Percentiles rank a stretch among this genome's conserved stretches.
Conservation (phyloP, 2,888 invertebrate genomes). For the Fabriciana adippe region DNA sequence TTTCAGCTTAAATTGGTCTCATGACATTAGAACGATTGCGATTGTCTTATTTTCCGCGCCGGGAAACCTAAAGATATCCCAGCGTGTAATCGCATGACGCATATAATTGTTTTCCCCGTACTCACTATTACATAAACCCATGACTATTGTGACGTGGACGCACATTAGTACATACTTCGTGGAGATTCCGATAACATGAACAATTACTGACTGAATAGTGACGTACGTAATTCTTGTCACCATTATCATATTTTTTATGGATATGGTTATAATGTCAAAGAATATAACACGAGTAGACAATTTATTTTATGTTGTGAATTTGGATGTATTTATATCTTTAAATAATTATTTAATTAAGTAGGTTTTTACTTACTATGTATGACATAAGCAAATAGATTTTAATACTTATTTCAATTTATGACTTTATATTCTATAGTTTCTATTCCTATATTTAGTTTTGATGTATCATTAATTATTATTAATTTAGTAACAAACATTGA, state of each 20-base stretch:
- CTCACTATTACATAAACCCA: constrained; percentile 7
- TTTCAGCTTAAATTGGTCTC: background rate
- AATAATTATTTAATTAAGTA: no score
- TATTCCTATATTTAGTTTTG: no score
- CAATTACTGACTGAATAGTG: constrained; percentile 18
- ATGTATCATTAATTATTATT: no score
- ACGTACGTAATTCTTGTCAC: constrained; percentile 11
- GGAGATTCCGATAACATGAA: constrained; percentile 21
- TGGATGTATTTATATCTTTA: no score
- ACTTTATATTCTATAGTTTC: no score
- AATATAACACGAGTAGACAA: no score
- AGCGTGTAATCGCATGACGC: constrained; percentile 19
- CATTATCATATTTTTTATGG: background rate
- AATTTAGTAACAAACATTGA: no score
- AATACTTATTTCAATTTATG: no score
- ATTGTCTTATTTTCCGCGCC: constrained; percentile 16
- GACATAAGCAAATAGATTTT: no score
- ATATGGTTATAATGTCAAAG: no score
- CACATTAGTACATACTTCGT: background rate
- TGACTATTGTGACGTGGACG: constrained; percentile 22
- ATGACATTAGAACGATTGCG: background rate
- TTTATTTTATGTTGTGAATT: no score
- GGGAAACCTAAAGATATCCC: constrained; percentile 15
- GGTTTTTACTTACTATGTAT: no score
- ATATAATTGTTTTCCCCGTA: constrained; percentile 23